Conservation (phyloP, 2,888 invertebrate genomes). For the Heteromurus nitidus region DNA sequence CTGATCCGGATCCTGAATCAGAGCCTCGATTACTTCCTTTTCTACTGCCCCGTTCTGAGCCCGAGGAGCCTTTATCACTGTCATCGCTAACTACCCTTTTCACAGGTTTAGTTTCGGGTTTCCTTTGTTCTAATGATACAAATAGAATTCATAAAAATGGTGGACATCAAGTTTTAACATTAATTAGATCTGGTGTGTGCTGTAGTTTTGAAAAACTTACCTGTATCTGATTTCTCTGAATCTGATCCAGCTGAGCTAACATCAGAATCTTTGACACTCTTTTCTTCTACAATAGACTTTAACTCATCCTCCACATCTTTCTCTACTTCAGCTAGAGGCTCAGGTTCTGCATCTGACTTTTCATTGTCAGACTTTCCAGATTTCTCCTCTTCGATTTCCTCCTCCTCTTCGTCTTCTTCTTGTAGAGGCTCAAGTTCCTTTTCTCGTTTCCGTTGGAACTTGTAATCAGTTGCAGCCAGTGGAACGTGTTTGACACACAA, state of each 20-base stretch:
- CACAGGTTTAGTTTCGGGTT: slow-evolving; percentile 38
- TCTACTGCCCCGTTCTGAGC: slow-evolving; percentile 49
- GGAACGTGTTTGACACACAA: slow-evolving; percentile 93
- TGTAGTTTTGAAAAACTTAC: not conserved
- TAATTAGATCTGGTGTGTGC: not conserved
- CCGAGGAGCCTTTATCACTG: slow-evolving; percentile 59
- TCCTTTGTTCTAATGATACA: slow-evolving; percentile 21
- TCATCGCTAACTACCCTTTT: slow-evolving; percentile 59
- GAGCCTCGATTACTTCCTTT: slow-evolving; percentile 61
- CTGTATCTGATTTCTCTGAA: slow-evolving; percentile 56
- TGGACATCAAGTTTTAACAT: not conserved
- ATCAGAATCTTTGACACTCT: slow-evolving; percentile 76
- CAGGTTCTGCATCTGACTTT: slow-evolving; percentile 71
- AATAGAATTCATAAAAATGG: not conserved
- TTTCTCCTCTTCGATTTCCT: slow-evolving; percentile 75
- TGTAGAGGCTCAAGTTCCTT: slow-evolving; percentile 91
- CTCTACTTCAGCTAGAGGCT: slow-evolving; percentile 21
- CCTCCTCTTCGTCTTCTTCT: slow-evolving; percentile 81
- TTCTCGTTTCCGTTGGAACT: slow-evolving; percentile 90
- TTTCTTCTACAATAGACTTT: slow-evolving; percentile 75
- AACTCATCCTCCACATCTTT: slow-evolving; percentile 75
- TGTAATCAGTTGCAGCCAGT: slow-evolving; percentile 88
- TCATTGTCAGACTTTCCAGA: slow-evolving; percentile 77
- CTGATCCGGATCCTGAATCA: slow-evolving; percentile 63
- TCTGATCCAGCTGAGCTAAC: slow-evolving; percentile 72